phyloP scores from a whole-genome alignment of 2,888 invertebrate genomes.

The Dryadula phaetusa region DNA sequence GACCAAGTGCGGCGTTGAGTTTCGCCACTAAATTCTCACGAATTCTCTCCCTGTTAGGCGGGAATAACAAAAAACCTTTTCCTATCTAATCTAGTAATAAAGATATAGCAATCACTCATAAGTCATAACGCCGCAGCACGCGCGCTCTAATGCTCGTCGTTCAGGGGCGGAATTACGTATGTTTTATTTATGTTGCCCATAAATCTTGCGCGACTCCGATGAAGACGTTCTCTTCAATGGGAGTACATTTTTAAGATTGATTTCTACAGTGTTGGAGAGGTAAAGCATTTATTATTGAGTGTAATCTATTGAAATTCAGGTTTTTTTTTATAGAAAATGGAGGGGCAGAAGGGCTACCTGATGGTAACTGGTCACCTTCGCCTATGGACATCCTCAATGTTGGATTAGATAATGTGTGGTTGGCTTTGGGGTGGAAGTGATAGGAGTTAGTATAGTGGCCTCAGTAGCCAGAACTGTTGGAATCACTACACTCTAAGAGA shows the following conservation, averaged over 20 bases:
- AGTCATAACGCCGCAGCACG: neutral
- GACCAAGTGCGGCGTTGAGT: neutral
- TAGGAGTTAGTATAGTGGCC: too few species aligned
- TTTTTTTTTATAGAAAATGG: too few species aligned
- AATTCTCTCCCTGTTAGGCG: neutral
- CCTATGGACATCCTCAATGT: too few species aligned
- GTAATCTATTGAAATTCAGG: too few species aligned
- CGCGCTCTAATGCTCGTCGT: neutral
- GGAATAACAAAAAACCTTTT: neutral
- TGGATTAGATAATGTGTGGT: too few species aligned
- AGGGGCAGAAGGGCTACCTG: too few species aligned
- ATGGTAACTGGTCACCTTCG: too few species aligned
- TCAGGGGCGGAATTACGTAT: neutral
- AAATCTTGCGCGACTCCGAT: neutral
- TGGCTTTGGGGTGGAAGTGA: too few species aligned
- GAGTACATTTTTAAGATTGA: constrained; percentile 2
- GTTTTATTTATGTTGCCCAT: constrained; percentile 22
- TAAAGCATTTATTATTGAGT: too few species aligned
- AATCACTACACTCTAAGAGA: too few species aligned
- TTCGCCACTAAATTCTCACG: neutral
- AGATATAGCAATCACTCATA: neutral
- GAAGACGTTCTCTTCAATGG: constrained; percentile 14
- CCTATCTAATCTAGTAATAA: neutral
- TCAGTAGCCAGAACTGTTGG: too few species aligned
- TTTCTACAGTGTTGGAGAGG: neutral